phyloP scores from a whole-genome alignment of 2,113 vertebrate genomes.

The Sylvietta virens region DNA sequence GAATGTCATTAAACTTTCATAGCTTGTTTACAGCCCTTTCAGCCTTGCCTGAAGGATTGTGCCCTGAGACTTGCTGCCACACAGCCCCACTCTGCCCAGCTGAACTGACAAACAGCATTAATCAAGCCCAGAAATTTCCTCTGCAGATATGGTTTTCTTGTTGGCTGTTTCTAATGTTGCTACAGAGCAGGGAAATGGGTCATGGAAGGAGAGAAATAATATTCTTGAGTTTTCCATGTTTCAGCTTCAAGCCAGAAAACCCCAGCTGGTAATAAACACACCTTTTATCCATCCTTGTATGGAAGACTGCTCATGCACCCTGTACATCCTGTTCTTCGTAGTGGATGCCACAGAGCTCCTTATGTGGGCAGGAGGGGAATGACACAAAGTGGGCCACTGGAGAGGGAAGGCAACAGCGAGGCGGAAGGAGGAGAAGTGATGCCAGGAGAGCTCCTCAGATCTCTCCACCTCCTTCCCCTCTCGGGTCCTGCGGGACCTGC shows the following conservation, averaged over 20 bases:
- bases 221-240: background rate
- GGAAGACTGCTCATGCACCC: background rate
- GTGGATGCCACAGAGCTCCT: background rate
- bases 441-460: background rate
- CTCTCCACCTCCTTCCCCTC: background rate
- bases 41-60: conserved; percentile 5
- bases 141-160: background rate
- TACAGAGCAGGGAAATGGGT: background rate
- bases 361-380: background rate
- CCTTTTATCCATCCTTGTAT: background rate
- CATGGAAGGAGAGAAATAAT: background rate
- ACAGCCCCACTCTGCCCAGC: background rate
- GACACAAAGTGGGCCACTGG: background rate
- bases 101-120: conserved; percentile 39
- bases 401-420: background rate
- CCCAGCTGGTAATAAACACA: background rate
- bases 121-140: conserved; percentile 30
- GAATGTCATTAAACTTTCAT: conserved; percentile 66
- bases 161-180: background rate
- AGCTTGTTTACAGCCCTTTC: conserved; percentile 52
- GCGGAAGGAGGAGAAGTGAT: background rate
- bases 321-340: background rate
- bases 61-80: background rate
- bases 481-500: background rate
- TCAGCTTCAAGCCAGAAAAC: background rate